phyloP scores from a whole-genome alignment of 2,113 vertebrate species.

The Potamarius usumacintae region DNA sequence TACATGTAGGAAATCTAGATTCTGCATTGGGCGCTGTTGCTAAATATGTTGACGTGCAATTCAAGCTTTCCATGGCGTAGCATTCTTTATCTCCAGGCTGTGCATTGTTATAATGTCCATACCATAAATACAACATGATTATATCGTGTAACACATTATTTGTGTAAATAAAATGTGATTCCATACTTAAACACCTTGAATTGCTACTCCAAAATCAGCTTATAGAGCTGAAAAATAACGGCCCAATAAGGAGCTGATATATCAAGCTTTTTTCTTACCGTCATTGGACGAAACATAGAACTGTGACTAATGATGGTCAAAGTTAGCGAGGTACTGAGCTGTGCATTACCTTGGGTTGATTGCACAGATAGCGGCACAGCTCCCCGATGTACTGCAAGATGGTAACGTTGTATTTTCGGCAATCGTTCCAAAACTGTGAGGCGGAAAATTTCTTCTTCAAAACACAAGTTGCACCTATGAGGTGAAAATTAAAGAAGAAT shows the following conservation, averaged over 20 bases:
- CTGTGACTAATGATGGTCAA: background rate
- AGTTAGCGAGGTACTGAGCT: background rate
- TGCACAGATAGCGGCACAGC: constrained; percentile 90
- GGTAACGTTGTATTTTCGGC: constrained; percentile 83
- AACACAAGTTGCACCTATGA: constrained; percentile 87
- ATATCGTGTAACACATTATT: background rate
- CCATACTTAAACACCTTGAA: background rate
- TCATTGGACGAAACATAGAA: background rate
- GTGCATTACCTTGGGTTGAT: constrained; percentile 82
- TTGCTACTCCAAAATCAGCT: background rate
- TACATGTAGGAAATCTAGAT: background rate
- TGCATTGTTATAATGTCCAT: background rate
- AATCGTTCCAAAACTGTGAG: constrained; percentile 93
- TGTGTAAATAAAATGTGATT: background rate
- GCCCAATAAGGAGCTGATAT: background rate
- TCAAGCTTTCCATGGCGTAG: background rate
- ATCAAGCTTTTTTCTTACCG: background rate
- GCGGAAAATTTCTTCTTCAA: constrained; percentile 94
- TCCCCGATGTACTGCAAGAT: constrained; percentile 95
- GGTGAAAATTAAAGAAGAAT: background rate
- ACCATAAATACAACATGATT: background rate
- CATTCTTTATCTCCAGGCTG: background rate
- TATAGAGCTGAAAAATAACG: background rate
- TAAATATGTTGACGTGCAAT: background rate
- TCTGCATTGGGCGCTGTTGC: background rate